Evolutionary conservation across 2,888 invertebrate genomes (phyloP).

Genomic region (Geotrupes spiniger): DNA sequence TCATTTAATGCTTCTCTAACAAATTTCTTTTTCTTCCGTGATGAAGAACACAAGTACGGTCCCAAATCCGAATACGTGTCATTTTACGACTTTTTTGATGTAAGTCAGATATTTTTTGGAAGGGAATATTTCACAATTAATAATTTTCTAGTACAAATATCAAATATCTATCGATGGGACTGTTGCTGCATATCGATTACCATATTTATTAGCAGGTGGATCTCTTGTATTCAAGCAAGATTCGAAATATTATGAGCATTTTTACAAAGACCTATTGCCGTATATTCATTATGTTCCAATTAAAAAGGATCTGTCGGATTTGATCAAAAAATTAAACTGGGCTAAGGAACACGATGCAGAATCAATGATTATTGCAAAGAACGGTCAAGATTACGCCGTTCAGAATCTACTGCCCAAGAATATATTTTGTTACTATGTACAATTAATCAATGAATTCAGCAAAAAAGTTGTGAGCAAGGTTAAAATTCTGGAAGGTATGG

Average conservation of each 20-base stretch:
- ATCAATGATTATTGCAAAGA: slow-evolving; percentile 63
- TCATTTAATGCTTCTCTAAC: slow-evolving; percentile 89
- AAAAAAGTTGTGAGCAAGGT: slow-evolving; percentile 60
- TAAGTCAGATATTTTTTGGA: slow-evolving; percentile 51
- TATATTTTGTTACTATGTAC: slow-evolving; percentile 84
- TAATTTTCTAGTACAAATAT: slow-evolving; percentile 78
- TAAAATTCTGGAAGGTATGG: slow-evolving; percentile 61
- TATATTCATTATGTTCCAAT: slow-evolving; percentile 83
- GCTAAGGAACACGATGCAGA: slow-evolving; percentile 68
- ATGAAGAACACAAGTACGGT: slow-evolving; percentile 81
- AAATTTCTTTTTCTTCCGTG: slow-evolving; percentile 92
- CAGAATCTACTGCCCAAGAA: slow-evolving; percentile 78
- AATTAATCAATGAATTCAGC: slow-evolving; percentile 75
- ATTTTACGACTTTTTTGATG: slow-evolving; percentile 93
- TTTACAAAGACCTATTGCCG: slow-evolving; percentile 74
- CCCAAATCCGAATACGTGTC: slow-evolving; percentile 81
- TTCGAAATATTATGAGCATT: slow-evolving; percentile 93
- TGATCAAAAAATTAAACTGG: slow-evolving; percentile 77
- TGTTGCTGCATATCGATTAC: slow-evolving; percentile 92
- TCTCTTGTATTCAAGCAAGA: slow-evolving; percentile 88
- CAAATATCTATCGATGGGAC: slow-evolving; percentile 94
- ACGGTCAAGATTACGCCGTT: slow-evolving; percentile 69
- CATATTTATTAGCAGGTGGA: slow-evolving; percentile 86
- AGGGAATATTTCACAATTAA: background rate
- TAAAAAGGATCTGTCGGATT: slow-evolving; percentile 74